Conservation (phyloP, 2,113 vertebrate genomes). For the Mustela lutreola region DNA sequence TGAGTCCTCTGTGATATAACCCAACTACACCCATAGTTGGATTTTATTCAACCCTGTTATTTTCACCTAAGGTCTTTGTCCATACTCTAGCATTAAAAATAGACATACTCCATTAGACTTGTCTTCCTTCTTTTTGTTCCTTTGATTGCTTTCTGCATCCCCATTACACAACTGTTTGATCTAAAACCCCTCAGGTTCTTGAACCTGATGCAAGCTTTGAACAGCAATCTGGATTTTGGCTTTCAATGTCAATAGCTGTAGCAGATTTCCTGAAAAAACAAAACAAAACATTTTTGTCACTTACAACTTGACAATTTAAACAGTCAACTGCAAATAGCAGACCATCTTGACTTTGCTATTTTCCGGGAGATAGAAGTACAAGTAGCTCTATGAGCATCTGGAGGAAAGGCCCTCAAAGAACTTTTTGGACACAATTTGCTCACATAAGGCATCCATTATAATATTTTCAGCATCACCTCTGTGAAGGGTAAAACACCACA, state of each 20-base stretch:
- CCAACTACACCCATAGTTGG: neutral
- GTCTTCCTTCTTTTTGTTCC: neutral
- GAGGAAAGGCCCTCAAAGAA: neutral
- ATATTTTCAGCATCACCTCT: neutral
- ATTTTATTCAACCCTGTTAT: neutral
- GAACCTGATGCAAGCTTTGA: neutral
- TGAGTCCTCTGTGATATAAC: neutral
- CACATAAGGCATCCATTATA: neutral
- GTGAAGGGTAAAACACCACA: neutral
- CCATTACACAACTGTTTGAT: neutral
- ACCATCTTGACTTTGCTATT: conserved; percentile 64
- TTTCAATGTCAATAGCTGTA: neutral
- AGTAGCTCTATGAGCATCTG: neutral
- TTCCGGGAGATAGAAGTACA: conserved; percentile 38
- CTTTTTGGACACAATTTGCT: neutral
- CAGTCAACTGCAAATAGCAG: neutral
- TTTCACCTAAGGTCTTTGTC: neutral
- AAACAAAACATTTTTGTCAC: neutral
- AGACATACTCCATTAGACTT: neutral
- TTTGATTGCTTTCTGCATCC: neutral
- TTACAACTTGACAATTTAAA: conserved; percentile 44
- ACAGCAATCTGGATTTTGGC: neutral
- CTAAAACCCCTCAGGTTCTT: neutral
- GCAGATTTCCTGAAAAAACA: neutral
- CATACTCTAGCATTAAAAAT: neutral